Conservation (phyloP, 1,140 invertebrate genomes). For the Lycorma delicatula region DNA sequence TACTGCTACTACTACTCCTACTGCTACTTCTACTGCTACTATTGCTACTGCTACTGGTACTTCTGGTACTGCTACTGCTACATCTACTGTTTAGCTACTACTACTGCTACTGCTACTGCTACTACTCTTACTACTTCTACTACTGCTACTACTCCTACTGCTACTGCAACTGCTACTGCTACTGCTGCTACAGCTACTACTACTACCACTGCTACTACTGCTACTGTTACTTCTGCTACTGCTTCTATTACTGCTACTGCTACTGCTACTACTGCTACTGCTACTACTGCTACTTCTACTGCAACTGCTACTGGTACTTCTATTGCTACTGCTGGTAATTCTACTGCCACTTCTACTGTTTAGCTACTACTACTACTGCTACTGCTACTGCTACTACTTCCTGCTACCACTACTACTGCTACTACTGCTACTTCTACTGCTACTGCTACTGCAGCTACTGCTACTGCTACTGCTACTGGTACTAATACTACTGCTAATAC, state of each 20-base stretch:
- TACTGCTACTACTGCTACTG: constrained; percentile 6
- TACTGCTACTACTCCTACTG: too few relatives aligned
- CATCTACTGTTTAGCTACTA: too few relatives aligned
- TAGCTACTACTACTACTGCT: constrained; percentile 3
- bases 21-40: constrained; percentile 5
- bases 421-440: constrained; percentile 6
- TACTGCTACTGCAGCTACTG: too few relatives aligned
- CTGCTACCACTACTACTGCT: too few relatives aligned
- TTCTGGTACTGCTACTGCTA: too few relatives aligned
- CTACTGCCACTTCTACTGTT: too few relatives aligned
- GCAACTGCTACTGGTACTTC: not conserved
- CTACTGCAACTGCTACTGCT: constrained; percentile 12
- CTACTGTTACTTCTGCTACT: constrained; percentile 7
- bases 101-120: constrained; percentile 7
- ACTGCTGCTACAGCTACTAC: too few relatives aligned
- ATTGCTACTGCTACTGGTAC: not conserved
- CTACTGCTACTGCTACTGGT: too few relatives aligned
- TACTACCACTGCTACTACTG: constrained; percentile 12
- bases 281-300: constrained; percentile 7
- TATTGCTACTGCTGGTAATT: not conserved
- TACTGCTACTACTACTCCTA: constrained; percentile 8
- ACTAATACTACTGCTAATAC: too few relatives aligned
- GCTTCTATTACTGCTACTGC: too few relatives aligned
- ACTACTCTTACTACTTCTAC: constrained; percentile 3
- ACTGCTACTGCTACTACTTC: constrained; percentile 5